Conservation (phyloP, 2,113 vertebrate genomes). For the Neodontobutis hainanensis region DNA sequence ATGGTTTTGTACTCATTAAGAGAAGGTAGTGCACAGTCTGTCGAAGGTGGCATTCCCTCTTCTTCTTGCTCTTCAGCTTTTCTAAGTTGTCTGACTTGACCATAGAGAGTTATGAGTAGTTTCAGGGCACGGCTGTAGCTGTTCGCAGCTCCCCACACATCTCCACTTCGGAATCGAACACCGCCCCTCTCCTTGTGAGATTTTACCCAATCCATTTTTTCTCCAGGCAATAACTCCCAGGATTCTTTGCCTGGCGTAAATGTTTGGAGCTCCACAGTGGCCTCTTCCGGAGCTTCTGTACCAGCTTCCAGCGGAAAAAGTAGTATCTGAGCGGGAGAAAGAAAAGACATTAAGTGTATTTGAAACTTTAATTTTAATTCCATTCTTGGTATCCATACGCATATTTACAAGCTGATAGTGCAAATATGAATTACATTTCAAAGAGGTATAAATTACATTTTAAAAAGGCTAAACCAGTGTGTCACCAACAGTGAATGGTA, state of each 20-base stretch:
- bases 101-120: constrained; percentile 78
- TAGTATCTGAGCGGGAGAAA: constrained; percentile 47
- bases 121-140: constrained; percentile 84
- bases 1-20: constrained; percentile 67
- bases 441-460: too few species aligned
- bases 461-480: too few species aligned
- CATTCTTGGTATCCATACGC: too few species aligned
- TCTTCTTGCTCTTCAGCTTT: constrained; percentile 19
- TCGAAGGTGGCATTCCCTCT: constrained; percentile 9
- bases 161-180: constrained; percentile 80
- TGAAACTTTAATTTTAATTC: neutral
- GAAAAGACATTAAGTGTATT: neutral
- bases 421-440: neutral
- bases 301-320: constrained; percentile 43
- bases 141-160: constrained; percentile 81
- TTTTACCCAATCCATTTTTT: constrained; percentile 80
- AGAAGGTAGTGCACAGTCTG: constrained; percentile 29
- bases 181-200: constrained; percentile 81
- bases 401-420: neutral
- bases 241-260: constrained; percentile 79
- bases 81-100: constrained; percentile 15
- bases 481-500: too few species aligned
- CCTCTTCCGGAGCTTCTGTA: constrained; percentile 31
- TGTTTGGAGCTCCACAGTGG: constrained; percentile 73
- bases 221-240: constrained; percentile 81